Conservation (phyloP, 2,888 invertebrate genomes). For the Leptinotarsa haldemani region DNA sequence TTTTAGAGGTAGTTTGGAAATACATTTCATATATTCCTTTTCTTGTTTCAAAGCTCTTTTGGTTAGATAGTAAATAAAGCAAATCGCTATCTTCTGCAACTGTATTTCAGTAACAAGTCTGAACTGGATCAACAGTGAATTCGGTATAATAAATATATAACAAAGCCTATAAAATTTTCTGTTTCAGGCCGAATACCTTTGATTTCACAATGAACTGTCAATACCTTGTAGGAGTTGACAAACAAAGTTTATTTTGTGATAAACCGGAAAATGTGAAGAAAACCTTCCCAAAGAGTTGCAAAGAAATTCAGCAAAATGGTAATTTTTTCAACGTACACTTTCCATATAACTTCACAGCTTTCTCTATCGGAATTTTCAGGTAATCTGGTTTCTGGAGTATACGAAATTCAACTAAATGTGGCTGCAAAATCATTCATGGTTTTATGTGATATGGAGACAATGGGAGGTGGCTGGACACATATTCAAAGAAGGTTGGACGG, state of each 20-base stretch:
- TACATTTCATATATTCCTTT: too few relatives aligned
- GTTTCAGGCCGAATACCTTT: too few relatives aligned
- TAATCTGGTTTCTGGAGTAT: constrained; percentile 69
- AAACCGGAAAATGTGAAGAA: neutral
- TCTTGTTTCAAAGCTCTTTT: too few relatives aligned
- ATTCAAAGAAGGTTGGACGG: constrained; percentile 75
- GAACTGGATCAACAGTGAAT: too few relatives aligned
- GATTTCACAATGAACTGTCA: neutral
- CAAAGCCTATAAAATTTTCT: too few relatives aligned
- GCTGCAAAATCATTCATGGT: constrained; percentile 73
- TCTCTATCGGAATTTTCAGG: neutral
- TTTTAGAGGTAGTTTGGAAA: too few relatives aligned
- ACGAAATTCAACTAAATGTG: constrained; percentile 72
- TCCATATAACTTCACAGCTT: neutral
- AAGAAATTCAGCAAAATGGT: constrained; percentile 8
- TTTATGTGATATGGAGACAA: constrained; percentile 71
- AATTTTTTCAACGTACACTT: neutral
- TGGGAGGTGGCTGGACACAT: constrained; percentile 78
- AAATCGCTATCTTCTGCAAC: too few relatives aligned
- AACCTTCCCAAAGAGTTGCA: neutral
- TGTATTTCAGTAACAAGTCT: too few relatives aligned
- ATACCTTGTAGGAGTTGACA: neutral
- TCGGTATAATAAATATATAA: too few relatives aligned
- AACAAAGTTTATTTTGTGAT: neutral
- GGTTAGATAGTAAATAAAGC: too few relatives aligned